Conservation (phyloP, 2,888 invertebrate species). For the Glyphotaelius pellucidus region DNA sequence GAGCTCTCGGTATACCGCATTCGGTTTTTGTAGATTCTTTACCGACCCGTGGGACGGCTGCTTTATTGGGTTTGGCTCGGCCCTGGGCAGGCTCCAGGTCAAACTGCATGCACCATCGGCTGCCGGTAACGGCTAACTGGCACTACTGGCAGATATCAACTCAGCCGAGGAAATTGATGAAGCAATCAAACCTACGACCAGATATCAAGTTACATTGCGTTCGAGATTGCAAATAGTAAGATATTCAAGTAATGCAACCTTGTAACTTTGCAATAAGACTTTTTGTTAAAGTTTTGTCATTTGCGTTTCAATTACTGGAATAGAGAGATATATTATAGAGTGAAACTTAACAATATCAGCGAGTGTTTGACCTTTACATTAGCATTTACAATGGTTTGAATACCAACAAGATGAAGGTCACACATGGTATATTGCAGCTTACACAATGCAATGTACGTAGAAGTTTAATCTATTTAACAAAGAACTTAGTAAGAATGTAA, state of each 20-base stretch:
- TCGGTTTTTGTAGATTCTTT: too few species aligned
- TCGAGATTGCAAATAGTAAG: neutral
- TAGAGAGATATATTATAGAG: too few species aligned
- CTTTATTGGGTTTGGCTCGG: neutral
- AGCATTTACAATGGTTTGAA: neutral
- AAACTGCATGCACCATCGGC: slow-evolving; percentile 1
- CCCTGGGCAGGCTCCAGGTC: neutral
- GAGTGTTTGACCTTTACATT: neutral
- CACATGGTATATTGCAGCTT: neutral
- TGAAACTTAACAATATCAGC: neutral
- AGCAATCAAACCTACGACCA: neutral
- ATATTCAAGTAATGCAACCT: neutral
- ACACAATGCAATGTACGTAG: neutral
- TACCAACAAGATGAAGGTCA: neutral
- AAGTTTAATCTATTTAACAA: neutral
- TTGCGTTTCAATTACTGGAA: neutral
- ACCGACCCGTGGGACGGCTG: neutral
- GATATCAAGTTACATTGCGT: neutral
- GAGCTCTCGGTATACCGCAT: too few species aligned
- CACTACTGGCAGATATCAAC: neutral
- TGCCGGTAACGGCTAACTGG: neutral
- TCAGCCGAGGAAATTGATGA: slow-evolving; percentile 2
- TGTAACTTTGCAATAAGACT: neutral
- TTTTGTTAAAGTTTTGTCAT: neutral
- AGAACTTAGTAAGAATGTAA: neutral